A percentile compares a stretch with the other conserved stretches of the same genome.
These are phyloP conservation scores for Drosophila ananassae DNA, from an alignment of 1,140 invertebrate species.

Conservation along the genomic window DNA sequence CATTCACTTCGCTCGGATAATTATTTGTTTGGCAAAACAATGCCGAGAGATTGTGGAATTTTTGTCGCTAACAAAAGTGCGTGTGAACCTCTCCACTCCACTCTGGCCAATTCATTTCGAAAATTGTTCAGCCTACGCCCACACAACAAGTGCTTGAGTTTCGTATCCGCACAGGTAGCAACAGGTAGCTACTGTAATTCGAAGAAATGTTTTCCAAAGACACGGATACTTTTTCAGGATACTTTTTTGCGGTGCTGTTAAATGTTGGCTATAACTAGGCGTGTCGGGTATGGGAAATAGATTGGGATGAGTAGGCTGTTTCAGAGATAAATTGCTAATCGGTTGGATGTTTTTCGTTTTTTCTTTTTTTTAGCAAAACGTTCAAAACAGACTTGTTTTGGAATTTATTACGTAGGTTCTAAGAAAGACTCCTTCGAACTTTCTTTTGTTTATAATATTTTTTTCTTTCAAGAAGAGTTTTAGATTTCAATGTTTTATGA, in stretches of 20 bases:
- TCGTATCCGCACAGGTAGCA: slow-evolving; percentile 16
- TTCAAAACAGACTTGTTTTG: background rate
- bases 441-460: background rate
- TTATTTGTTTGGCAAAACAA: slow-evolving; percentile 53
- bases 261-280: slow-evolving; percentile 4
- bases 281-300: slow-evolving; percentile 12
- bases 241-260: slow-evolving; percentile 12
- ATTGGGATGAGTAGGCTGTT: slow-evolving; percentile 3
- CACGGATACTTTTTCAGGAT: slow-evolving; percentile 25
- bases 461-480: too few relatives aligned
- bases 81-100: slow-evolving; percentile 48
- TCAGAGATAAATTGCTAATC: slow-evolving; percentile 19
- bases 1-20: slow-evolving; percentile 38
- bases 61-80: slow-evolving; percentile 54
- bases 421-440: background rate
- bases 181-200: slow-evolving; percentile 49
- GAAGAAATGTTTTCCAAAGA: slow-evolving; percentile 31
- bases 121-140: slow-evolving; percentile 59
- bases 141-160: slow-evolving; percentile 64
- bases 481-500: background rate
- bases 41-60: slow-evolving; percentile 41
- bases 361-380: background rate
- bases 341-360: background rate
- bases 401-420: background rate
- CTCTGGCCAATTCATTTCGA: slow-evolving; percentile 47